A percentile compares a stretch with the other conserved stretches of the same genome.
phyloP scores from a whole-genome alignment of 2,797 vertebrate genomes.

The Anguilla obscura region DNA sequence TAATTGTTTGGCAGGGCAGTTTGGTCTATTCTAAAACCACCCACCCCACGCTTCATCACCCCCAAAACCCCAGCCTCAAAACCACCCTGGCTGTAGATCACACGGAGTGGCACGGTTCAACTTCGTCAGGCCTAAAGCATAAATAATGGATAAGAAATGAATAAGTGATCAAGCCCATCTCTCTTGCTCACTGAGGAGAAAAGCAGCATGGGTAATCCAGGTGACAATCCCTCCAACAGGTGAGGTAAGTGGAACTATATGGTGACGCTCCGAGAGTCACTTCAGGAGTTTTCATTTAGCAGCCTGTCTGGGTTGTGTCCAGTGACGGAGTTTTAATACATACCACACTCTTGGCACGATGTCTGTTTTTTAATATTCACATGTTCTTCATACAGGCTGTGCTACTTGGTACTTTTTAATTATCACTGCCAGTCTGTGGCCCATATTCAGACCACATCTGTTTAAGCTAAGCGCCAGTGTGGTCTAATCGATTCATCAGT shows the following conservation, averaged over 20 bases:
- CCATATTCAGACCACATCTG: background rate
- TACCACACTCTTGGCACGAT: background rate
- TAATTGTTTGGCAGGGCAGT: background rate
- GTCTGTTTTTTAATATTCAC: background rate
- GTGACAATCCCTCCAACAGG: background rate
- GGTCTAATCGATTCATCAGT: background rate
- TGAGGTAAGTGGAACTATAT: background rate
- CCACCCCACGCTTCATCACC: background rate
- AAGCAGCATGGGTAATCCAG: background rate
- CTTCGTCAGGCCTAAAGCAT: background rate
- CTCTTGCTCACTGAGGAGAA: background rate
- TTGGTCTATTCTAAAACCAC: background rate
- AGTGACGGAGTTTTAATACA: background rate
- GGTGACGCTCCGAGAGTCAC: background rate
- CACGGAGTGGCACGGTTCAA: background rate
- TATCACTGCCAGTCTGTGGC: background rate
- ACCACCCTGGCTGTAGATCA: background rate
- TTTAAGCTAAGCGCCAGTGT: background rate
- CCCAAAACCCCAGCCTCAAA: background rate
- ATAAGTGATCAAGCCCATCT: background rate
- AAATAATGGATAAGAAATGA: background rate
- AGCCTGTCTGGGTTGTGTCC: background rate
- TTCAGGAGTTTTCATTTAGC: background rate
- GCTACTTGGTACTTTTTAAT: background rate
- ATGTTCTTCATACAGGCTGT: background rate